A percentile compares a stretch with the other conserved stretches of the same genome.
phyloP scores from a whole-genome alignment of 2,888 invertebrate species.

The Gymnocheta viridis region DNA sequence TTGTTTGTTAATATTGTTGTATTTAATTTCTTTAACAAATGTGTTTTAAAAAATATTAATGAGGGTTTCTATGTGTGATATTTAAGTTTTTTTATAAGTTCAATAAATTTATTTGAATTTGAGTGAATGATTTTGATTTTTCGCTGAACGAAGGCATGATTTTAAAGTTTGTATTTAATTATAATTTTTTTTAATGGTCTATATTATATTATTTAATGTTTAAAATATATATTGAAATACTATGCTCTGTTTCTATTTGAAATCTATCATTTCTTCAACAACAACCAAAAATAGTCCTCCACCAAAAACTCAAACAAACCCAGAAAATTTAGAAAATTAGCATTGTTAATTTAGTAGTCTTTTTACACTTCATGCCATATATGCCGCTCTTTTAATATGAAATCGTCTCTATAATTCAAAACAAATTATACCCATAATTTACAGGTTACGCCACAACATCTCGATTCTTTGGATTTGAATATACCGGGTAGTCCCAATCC shows the following conservation, averaged over 20 bases:
- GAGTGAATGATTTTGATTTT: slow-evolving; percentile 59
- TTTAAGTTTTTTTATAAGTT: slow-evolving; percentile 65
- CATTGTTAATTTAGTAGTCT: slow-evolving; percentile 1
- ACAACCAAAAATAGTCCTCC: not conserved
- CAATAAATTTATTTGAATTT: slow-evolving; percentile 55
- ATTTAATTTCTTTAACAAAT: slow-evolving; percentile 65
- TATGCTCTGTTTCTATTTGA: not conserved
- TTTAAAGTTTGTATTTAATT: slow-evolving; percentile 66
- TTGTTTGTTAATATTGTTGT: slow-evolving; percentile 63
- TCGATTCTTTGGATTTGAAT: slow-evolving; percentile 75
- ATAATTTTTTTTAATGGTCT: slow-evolving; percentile 21
- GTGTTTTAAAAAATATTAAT: slow-evolving; percentile 42
- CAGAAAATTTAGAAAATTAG: not conserved
- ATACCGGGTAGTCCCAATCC: slow-evolving; percentile 84
- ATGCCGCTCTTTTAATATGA: slow-evolving; percentile 28
- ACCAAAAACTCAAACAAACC: not conserved
- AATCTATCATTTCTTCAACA: slow-evolving; percentile 1
- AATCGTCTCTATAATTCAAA: slow-evolving; percentile 63
- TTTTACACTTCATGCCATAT: slow-evolving; percentile 49
- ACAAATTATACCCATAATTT: slow-evolving; percentile 69
- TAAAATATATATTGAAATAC: not conserved
- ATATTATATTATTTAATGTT: slow-evolving; percentile 3
- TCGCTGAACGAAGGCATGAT: slow-evolving; percentile 53
- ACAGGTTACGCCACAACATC: slow-evolving; percentile 74
- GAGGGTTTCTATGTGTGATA: slow-evolving; percentile 66